Evolutionary conservation across 2,797 vertebrate genomes (phyloP).

Genomic region (Onychomys torridus): DNA sequence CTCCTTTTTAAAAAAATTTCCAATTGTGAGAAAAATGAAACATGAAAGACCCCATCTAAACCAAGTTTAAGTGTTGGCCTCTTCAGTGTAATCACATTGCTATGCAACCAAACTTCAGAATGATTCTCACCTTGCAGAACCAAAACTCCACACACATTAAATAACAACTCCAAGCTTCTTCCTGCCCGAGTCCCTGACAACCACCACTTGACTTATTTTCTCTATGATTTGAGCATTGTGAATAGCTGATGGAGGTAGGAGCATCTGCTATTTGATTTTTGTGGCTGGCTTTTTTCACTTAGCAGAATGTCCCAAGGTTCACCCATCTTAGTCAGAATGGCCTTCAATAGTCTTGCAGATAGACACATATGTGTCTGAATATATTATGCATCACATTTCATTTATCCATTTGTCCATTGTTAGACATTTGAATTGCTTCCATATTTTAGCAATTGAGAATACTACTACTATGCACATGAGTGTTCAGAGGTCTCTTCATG

Average conservation of each 20-base stretch:
- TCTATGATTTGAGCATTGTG: neutral
- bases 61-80: neutral
- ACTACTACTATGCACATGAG: neutral
- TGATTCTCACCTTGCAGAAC: neutral
- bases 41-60: neutral
- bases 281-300: neutral
- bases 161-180: neutral
- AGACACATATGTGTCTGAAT: neutral
- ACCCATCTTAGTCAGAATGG: neutral
- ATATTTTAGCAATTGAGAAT: neutral
- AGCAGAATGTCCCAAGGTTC: neutral
- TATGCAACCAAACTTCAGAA: neutral
- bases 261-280: neutral
- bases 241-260: neutral
- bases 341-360: neutral
- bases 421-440: neutral
- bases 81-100: neutral
- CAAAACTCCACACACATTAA: neutral
- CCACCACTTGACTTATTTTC: neutral
- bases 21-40: neutral
- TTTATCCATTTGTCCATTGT: neutral
- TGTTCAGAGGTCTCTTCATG: neutral
- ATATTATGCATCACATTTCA: neutral
- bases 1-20: neutral
- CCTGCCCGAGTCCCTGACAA: neutral